phyloP scores from a whole-genome alignment of 2,113 vertebrate genomes.

The Ctenomys sociabilis region DNA sequence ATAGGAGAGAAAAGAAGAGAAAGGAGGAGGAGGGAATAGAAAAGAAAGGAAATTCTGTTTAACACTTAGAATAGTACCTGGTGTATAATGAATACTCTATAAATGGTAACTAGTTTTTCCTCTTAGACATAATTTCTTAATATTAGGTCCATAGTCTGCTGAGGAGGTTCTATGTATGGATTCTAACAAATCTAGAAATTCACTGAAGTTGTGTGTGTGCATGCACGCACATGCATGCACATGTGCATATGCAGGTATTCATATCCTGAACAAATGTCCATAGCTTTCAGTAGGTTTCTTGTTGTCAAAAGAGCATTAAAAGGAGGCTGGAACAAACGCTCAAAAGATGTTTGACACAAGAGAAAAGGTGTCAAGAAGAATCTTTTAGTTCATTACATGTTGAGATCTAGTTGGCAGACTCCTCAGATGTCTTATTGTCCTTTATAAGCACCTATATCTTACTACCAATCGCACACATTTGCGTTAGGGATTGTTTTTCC shows the following conservation, averaged over 20 bases:
- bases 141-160: neutral
- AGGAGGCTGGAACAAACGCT: neutral
- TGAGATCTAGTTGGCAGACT: neutral
- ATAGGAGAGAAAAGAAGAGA: neutral
- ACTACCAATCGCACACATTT: neutral
- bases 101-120: slow-evolving; percentile 19
- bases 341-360: neutral
- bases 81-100: slow-evolving; percentile 8
- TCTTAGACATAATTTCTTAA: slow-evolving; percentile 8
- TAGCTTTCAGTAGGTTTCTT: slow-evolving; percentile 39
- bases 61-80: slow-evolving; percentile 29
- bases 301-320: slow-evolving; percentile 44
- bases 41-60: neutral
- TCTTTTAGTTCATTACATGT: neutral
- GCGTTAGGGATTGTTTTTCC: slow-evolving; percentile 22
- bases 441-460: neutral
- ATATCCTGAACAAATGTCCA: neutral
- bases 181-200: slow-evolving; percentile 43
- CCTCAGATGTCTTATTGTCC: slow-evolving; percentile 17
- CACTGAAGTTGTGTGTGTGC: neutral
- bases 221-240: neutral
- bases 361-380: slow-evolving; percentile 26
- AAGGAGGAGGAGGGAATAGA: neutral
- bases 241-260: neutral
- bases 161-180: neutral